Evolutionary conservation across 2,888 invertebrate species (phyloP).

Genomic region (Drosophila mettleri): DNA sequence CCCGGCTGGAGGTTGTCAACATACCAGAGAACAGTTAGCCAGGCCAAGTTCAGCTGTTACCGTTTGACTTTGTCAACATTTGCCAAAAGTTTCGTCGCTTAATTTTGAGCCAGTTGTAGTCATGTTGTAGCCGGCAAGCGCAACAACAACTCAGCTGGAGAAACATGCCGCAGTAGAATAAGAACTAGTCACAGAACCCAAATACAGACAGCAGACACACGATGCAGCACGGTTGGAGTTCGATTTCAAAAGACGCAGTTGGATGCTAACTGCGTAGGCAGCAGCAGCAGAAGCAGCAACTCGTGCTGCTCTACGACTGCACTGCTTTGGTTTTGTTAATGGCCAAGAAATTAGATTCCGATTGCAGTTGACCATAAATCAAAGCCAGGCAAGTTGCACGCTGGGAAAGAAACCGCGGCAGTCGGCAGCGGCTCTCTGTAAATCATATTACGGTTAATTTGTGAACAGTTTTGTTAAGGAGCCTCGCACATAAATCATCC

Average conservation of each 20-base stretch:
- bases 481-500: constrained; percentile 67
- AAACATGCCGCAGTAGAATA: constrained; percentile 22
- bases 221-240: constrained; percentile 49
- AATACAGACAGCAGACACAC: constrained; percentile 23
- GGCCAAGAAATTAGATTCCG: constrained; percentile 78
- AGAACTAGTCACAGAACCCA: constrained; percentile 26
- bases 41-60: constrained; percentile 50
- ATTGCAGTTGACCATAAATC: constrained; percentile 76
- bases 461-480: constrained; percentile 73
- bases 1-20: constrained; percentile 49
- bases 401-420: constrained; percentile 46
- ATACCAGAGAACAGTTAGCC: constrained; percentile 60
- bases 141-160: constrained; percentile 16
- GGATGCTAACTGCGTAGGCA: constrained; percentile 69
- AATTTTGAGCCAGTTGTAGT: constrained; percentile 52
- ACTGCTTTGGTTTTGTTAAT: constrained; percentile 71
- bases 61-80: constrained; percentile 72
- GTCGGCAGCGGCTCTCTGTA: constrained; percentile 61
- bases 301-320: constrained; percentile 10
- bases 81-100: constrained; percentile 59
- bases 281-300: constrained; percentile 20
- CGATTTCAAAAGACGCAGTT: constrained; percentile 50
- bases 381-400: constrained; percentile 59
- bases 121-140: constrained; percentile 13
- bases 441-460: constrained; percentile 77